phyloP scores from a whole-genome alignment of 1,140 invertebrate genomes.

The Nixonia krombeini region DNA sequence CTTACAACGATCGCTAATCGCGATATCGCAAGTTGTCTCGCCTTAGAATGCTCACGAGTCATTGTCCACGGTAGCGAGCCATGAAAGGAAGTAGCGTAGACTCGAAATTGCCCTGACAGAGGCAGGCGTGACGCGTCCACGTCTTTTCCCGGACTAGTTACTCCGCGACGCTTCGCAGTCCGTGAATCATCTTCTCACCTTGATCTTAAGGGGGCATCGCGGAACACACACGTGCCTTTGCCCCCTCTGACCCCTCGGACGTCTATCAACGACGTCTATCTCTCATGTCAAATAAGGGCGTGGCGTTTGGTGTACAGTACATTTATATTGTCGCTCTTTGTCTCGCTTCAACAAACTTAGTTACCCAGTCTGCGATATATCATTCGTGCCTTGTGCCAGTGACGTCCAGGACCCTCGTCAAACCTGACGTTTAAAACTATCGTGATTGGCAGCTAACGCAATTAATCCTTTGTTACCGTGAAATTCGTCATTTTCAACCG shows the following conservation, averaged over 20 bases:
- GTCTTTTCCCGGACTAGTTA: not conserved
- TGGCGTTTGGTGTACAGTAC: not conserved
- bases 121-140: not conserved
- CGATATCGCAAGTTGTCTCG: conserved; percentile 32
- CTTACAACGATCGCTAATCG: conserved; percentile 26
- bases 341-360: not conserved
- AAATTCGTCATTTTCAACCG: no score
- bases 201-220: conserved; percentile 33
- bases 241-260: conserved; percentile 12
- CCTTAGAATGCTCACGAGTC: conserved; percentile 3
- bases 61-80: conserved; percentile 20
- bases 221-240: conserved; percentile 13
- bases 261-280: conserved; percentile 8
- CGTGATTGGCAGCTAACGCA: no score
- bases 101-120: conserved; percentile 6
- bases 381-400: not conserved
- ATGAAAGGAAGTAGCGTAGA: conserved; percentile 31
- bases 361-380: not conserved
- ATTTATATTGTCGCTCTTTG: conserved; percentile 16
- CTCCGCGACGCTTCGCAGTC: not conserved
- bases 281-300: conserved; percentile 15
- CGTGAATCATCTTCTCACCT: conserved; percentile 52
- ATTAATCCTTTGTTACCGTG: no score
- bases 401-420: no score
- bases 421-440: no score